Conservation (phyloP, 2,888 invertebrate genomes). For the Sarcophaga rosellei region DNA sequence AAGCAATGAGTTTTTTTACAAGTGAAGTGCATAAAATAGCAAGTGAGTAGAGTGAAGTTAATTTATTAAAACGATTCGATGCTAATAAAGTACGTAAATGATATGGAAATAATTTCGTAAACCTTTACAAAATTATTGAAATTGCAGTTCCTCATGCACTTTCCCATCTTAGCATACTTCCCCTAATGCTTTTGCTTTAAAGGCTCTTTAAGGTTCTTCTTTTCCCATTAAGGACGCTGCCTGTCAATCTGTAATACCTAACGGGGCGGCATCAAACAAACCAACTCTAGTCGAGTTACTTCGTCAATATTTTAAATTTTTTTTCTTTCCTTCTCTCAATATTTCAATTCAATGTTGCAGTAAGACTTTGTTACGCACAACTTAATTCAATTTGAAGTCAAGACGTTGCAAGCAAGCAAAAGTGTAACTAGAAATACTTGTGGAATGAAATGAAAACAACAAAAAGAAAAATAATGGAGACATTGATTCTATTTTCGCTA, state of each 20-base stretch:
- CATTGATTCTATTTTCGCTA: slow-evolving; percentile 57
- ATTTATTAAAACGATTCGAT: too few relatives aligned
- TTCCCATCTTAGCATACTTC: not conserved
- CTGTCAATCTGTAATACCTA: too few relatives aligned
- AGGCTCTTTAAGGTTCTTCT: too few relatives aligned
- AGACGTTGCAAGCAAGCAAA: slow-evolving; percentile 36
- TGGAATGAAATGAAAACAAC: not conserved
- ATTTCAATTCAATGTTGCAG: slow-evolving; percentile 29
- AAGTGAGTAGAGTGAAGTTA: not conserved
- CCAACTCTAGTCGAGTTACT: not conserved
- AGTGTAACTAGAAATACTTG: slow-evolving; percentile 7
- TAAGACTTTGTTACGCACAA: slow-evolving; percentile 54
- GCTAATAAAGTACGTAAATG: too few relatives aligned
- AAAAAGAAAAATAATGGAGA: slow-evolving; percentile 40
- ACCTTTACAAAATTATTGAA: too few relatives aligned
- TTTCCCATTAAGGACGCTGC: too few relatives aligned
- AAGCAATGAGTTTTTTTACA: not conserved
- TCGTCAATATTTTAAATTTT: not conserved
- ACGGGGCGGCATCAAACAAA: too few relatives aligned
- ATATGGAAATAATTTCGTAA: too few relatives aligned
- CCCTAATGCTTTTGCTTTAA: too few relatives aligned
- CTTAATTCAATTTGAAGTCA: slow-evolving; percentile 62
- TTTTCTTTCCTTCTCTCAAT: not conserved
- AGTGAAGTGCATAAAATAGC: not conserved
- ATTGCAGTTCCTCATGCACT: not conserved